A percentile compares a stretch with the other conserved stretches of the same genome.
These are phyloP conservation scores for Pteruthius melanotis DNA, from an alignment of 2,113 vertebrate species.

Conservation along the genomic window DNA sequence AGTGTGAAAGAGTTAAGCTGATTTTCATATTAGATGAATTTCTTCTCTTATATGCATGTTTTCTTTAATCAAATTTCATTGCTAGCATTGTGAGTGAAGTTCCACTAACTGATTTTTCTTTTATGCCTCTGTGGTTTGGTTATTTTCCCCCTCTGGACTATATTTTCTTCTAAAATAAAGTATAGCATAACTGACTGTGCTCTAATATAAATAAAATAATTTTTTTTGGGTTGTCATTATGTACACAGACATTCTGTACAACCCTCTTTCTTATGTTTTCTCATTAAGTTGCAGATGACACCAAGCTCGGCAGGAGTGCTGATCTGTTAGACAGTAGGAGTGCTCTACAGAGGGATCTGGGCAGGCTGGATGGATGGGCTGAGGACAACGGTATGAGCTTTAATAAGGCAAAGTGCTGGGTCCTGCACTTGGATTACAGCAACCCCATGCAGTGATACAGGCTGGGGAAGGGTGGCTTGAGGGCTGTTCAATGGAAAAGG, in stretches of 20 bases:
- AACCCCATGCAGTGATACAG: no score
- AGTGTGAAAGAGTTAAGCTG: not conserved
- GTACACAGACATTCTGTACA: not conserved
- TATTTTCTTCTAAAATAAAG: not conserved
- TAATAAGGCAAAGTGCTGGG: not conserved
- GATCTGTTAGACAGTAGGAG: not conserved
- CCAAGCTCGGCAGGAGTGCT: not conserved
- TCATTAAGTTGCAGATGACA: no score
- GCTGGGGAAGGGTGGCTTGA: not conserved
- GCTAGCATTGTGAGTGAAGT: not conserved
- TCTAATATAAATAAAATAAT: not conserved
- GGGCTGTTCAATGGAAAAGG: fast-evolving
- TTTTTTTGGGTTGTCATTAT: not conserved
- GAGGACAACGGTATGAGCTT: not conserved
- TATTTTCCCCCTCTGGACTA: not conserved
- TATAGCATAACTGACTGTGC: not conserved
- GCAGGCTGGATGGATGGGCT: not conserved
- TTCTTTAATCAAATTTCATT: not conserved
- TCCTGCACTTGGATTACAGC: not conserved
- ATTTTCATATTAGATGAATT: not conserved
- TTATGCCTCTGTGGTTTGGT: not conserved
- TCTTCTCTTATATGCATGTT: not conserved
- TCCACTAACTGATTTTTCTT: not conserved
- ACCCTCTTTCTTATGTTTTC: not conserved
- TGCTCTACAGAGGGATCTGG: not conserved